Percentiles rank a stretch among this genome's conserved stretches.
Evolutionary conservation across 2,888 invertebrate species (phyloP).

Genomic region (Fragum whitleyi): DNA sequence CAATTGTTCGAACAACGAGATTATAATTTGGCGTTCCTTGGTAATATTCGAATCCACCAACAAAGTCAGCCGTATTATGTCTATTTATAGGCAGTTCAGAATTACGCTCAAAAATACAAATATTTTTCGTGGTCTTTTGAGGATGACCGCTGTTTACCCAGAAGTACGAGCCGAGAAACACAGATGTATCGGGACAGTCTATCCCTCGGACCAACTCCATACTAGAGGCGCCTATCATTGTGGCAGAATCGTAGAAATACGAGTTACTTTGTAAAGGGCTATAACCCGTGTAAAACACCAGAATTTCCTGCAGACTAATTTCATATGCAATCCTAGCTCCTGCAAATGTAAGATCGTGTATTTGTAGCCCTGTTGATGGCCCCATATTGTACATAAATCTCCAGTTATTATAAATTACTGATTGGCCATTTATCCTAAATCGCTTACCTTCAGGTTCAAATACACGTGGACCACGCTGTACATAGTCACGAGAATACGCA

Average conservation of each 20-base stretch:
- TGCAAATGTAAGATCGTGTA: conserved; percentile 75
- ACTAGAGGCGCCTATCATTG: conserved; percentile 71
- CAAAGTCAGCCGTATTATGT: conserved; percentile 67
- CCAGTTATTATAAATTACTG: conserved; percentile 78
- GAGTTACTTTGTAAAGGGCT: conserved; percentile 66
- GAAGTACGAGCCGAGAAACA: conserved; percentile 70
- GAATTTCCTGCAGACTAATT: conserved; percentile 77
- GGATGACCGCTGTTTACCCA: conserved; percentile 61
- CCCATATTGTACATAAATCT: conserved; percentile 73
- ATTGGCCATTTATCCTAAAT: conserved; percentile 73
- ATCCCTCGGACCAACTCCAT: conserved; percentile 76
- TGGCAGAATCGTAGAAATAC: conserved; percentile 70
- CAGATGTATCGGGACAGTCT: conserved; percentile 79
- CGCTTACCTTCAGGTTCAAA: conserved; percentile 77
- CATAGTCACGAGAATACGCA: not conserved
- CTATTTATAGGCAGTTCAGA: conserved; percentile 73
- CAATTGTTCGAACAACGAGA: conserved; percentile 75
- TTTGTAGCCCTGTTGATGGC: conserved; percentile 70
- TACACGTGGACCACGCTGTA: conserved; percentile 68
- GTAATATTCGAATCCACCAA: conserved; percentile 63
- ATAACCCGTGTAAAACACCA: conserved; percentile 75
- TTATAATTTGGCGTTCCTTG: conserved; percentile 70
- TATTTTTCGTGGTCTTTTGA: conserved; percentile 57
- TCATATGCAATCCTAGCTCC: conserved; percentile 77
- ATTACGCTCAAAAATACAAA: conserved; percentile 80